Evolutionary conservation across 1,140 invertebrate genomes (phyloP), one percentile per base, ranked within the genome.

Genomic region (Brachionus rotundiformis): DNA sequence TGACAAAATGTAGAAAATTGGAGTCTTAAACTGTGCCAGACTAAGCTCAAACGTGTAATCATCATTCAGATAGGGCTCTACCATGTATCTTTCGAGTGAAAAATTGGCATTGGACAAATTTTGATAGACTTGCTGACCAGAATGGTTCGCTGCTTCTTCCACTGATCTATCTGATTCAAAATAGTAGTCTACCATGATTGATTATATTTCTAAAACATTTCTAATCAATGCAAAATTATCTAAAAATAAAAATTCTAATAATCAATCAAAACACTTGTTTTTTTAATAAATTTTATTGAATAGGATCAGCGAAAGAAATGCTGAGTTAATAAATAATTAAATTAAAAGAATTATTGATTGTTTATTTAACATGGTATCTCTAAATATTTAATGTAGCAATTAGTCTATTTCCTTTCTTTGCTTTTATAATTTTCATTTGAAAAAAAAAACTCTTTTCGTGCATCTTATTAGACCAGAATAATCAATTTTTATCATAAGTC

Each of bases 321-420:
- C 27, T 63, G 29, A 27, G 27, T 13, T 54, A 1, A 16, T 16
- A 54, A 3, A 25, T 63, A 63, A 63, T 63, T 63, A n/a, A 63
- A 63, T 63, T 63, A 63, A 31, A 63, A 25, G 27, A 63, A 33
- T 33, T 63, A 63, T 63, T 31, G 19, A 27, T 63, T 63, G 61
- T 63, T 63, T 63, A 63, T 63, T 63, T 63, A 63, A 63, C 61
- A 63, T 63, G 25, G 61, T 63, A 63, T 63, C 61, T n/a, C n/a
- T 63, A 63, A 63, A 63, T 63, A 63, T 63, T 63, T 63, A 63
- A 29, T 29, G 61, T 31, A 63, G 25, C 29, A 63, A 63, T 63
- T 63, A 63, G 61, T 63, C 29, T 63, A 33, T 63, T 63, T 63
- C 61, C 29, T 33, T 29, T 63, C 11, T 63, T 63, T 63, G 25